Evolutionary conservation across 1,140 invertebrate genomes (phyloP).

Genomic region (Temnothorax curvispinosus): DNA sequence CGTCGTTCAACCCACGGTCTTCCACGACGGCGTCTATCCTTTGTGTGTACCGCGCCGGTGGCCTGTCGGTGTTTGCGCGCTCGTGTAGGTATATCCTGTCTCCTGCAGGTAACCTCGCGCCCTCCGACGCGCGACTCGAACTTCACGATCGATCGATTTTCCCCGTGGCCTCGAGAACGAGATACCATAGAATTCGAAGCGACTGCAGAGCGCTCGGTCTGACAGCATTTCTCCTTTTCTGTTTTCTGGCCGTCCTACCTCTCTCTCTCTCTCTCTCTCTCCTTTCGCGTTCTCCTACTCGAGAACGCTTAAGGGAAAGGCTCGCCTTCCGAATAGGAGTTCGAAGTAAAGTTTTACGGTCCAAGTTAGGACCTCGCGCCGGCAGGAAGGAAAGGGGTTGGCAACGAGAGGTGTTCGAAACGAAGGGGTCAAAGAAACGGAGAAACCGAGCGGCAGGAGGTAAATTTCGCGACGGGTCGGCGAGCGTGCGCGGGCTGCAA

Average conservation of each 20-base stretch:
- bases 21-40: constrained; percentile 44
- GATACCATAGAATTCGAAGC: constrained; percentile 68
- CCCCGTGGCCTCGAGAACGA: constrained; percentile 35
- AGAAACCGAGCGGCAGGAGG: constrained; percentile 26
- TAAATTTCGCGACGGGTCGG: constrained; percentile 62
- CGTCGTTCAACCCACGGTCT: constrained; percentile 28
- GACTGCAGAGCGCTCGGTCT: constrained; percentile 56
- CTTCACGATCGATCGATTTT: constrained; percentile 66
- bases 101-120: constrained; percentile 53
- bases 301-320: constrained; percentile 71
- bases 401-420: constrained; percentile 50
- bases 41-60: constrained; percentile 27
- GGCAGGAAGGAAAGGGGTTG: constrained; percentile 20
- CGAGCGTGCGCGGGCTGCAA: constrained; percentile 64
- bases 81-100: constrained; percentile 51
- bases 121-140: constrained; percentile 40
- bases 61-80: constrained; percentile 41
- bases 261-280: background rate
- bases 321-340: constrained; percentile 67
- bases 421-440: constrained; percentile 56
- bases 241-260: background rate
- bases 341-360: constrained; percentile 77
- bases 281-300: background rate
- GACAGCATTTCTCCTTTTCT: constrained; percentile 21
- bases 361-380: constrained; percentile 71